Evolutionary conservation across 2,113 vertebrate species (phyloP).

Genomic region (Chrysemys picta): DNA sequence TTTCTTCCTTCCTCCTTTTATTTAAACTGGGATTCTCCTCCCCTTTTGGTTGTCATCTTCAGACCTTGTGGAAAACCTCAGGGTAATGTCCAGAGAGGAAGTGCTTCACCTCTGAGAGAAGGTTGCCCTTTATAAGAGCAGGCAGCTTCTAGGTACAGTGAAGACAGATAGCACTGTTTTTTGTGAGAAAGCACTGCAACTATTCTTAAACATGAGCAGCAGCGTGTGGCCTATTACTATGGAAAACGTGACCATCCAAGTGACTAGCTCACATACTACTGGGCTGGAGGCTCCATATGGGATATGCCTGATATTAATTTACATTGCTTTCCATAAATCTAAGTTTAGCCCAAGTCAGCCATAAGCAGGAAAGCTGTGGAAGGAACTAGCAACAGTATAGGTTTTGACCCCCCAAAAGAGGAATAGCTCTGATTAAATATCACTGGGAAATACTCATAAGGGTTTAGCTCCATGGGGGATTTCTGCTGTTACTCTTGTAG

Average conservation of each 20-base stretch:
- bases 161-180: neutral
- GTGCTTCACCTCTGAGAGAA: neutral
- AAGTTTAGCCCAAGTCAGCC: conserved; percentile 65
- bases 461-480: neutral
- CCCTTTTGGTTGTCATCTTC: neutral
- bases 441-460: conserved; percentile 5
- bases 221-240: neutral
- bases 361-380: conserved; percentile 51
- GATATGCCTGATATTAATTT: neutral
- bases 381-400: conserved; percentile 47
- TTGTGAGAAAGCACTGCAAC: neutral
- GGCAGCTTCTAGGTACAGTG: neutral
- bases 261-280: neutral
- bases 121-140: neutral
- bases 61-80: neutral
- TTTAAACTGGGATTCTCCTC: neutral
- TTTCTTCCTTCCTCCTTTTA: neutral
- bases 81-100: neutral
- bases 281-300: neutral
- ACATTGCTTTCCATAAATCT: neutral
- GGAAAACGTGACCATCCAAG: neutral
- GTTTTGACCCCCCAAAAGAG: neutral
- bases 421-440: conserved; percentile 52
- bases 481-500: conserved; percentile 25
- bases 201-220: neutral